phyloP scores from a whole-genome alignment of 2,797 vertebrate species.

The Vultur gryphus region DNA sequence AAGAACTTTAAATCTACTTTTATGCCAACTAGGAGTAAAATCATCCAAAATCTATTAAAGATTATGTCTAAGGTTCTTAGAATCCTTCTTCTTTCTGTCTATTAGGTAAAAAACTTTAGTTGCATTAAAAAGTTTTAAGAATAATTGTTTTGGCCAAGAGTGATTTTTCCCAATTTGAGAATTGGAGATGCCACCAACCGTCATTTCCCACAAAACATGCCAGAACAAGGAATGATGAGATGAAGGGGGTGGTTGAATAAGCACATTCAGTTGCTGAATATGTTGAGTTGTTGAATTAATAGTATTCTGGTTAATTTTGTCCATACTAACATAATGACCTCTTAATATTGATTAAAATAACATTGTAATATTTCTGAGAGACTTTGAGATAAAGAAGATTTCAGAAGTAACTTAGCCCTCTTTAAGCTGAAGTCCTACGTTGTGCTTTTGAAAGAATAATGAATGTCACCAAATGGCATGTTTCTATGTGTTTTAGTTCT shows the following conservation, averaged over 20 bases:
- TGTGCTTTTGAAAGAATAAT: neutral
- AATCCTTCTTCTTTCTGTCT: neutral
- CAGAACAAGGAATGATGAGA: neutral
- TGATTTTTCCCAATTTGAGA: neutral
- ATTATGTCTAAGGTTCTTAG: neutral
- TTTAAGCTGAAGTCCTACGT: neutral
- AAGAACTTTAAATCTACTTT: neutral
- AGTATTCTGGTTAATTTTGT: neutral
- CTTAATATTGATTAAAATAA: neutral
- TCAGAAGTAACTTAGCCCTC: neutral
- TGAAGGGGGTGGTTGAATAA: neutral
- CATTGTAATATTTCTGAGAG: neutral
- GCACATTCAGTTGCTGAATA: neutral
- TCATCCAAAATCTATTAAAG: neutral
- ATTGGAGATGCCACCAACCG: accelerated
- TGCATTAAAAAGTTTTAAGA: neutral
- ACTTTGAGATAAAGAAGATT: neutral
- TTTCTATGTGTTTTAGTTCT: neutral
- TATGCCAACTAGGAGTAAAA: neutral
- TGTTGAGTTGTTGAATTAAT: neutral
- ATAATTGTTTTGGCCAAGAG: neutral
- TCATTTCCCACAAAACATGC: neutral
- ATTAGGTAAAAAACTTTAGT: neutral
- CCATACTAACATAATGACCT: accelerated
- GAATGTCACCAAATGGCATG: neutral